Base-by-base conservation (phyloP, 2,888 invertebrate species). In the Girardia tigrina region DNA sequence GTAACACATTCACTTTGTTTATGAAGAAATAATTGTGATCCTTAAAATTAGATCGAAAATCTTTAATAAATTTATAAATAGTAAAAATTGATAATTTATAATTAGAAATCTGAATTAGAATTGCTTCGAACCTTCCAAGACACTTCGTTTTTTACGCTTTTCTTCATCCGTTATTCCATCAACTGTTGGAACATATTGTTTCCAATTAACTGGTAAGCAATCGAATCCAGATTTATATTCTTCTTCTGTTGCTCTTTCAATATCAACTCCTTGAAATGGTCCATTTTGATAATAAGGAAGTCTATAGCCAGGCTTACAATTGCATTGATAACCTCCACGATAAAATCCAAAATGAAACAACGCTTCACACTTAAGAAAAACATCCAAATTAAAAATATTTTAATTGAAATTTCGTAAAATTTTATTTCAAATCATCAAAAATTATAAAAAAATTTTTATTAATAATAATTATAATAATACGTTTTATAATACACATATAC, bases 191-290 rank as follows among this genome's bases (percentile, higher is more conserved):
- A 8, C 8, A 8, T 12, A 12, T 6, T 70, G 70, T n/a, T 12
- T 20, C 70, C 70, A 70, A 23, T 72, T 93, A 81, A 94, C 93
- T 82, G 89, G 90, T 29, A 88, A 84, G 82, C 97, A 97, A 82
- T 93, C 90, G 82, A 93, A 97, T 42, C 85, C 84, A 80, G 90
- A 90, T 20, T 74, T 26, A 82, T 92, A 93, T 83, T 94, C 91
- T 82, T 91, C 91, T 26, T 90, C 88, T 0, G 94, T 92, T 8
- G 94, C 92, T 78, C 94, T 86, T 85, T 97, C 95, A 16, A 97
- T 87, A 77, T 95, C 89, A 87, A 94, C 92, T 0, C 95, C 95
- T 28, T 93, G 87, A 86, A 90, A 95, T 0, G 95, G 94, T 75
- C 92, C 88, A 75, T 94, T 87, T 29, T 92, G 91, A 72, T 27